These are phyloP conservation scores for Rotaria socialis DNA, from an alignment of 2,888 invertebrate species.

Conservation along the genomic window DNA sequence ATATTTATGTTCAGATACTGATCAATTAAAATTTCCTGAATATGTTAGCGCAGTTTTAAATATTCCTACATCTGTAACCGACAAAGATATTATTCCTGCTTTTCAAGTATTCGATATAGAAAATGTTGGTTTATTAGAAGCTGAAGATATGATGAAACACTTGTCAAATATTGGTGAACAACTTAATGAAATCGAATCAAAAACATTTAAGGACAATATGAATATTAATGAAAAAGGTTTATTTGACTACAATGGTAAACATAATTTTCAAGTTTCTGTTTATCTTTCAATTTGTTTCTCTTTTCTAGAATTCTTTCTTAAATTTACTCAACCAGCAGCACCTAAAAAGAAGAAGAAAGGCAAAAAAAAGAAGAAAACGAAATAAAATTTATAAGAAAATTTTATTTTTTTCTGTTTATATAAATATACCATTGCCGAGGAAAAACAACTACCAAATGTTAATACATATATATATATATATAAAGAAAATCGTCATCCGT, in stretches of 20 bases:
- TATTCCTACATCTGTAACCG: slow-evolving; percentile 1
- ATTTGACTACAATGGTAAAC: not conserved
- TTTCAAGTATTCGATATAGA: slow-evolving; percentile 15
- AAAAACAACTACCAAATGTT: not conserved
- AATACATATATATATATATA: too few species aligned
- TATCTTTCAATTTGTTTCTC: not conserved
- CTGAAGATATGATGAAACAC: not conserved
- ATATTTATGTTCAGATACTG: not conserved
- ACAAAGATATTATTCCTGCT: not conserved
- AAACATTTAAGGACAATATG: not conserved
- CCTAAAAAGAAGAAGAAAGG: slow-evolving; percentile 3
- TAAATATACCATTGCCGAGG: not conserved
- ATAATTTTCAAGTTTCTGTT: not conserved
- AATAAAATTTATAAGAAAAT: not conserved
- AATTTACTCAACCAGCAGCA: not conserved
- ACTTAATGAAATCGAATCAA: not conserved
- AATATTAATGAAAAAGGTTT: not conserved
- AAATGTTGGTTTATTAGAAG: not conserved
- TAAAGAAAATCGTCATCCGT: not conserved
- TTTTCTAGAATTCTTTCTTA: not conserved
- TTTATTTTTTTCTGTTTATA: slow-evolving; percentile 1
- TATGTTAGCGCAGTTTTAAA: not conserved
- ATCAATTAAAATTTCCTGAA: slow-evolving; percentile 19
- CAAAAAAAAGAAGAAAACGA: not conserved
- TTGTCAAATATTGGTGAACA: not conserved